Percentiles rank a stretch among this genome's conserved stretches.
These are phyloP conservation scores for Drosophila pegasa DNA, from an alignment of 2,888 invertebrate species.

Conservation along the genomic window DNA sequence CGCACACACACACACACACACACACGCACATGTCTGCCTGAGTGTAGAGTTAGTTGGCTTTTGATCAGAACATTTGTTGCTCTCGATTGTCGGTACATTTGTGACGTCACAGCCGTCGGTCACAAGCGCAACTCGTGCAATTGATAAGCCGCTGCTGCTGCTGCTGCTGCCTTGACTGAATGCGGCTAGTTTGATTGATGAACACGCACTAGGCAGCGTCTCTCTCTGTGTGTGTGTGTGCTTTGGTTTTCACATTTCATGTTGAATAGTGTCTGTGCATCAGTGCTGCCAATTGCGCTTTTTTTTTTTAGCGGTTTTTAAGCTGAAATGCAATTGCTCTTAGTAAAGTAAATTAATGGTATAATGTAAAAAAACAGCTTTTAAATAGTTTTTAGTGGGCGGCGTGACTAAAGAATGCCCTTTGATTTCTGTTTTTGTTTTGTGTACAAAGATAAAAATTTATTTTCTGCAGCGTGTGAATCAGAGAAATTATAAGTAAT, in stretches of 20 bases:
- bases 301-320: background rate
- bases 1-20: slow-evolving; percentile 9
- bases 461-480: slow-evolving; percentile 47
- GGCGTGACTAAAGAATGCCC: slow-evolving; percentile 18
- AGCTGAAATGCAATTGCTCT: too few relatives aligned
- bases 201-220: slow-evolving; percentile 1
- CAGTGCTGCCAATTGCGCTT: slow-evolving; percentile 2
- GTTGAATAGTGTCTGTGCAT: slow-evolving; percentile 2
- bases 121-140: slow-evolving; percentile 58
- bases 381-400: too few relatives aligned
- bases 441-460: background rate
- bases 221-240: slow-evolving; percentile 1
- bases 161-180: slow-evolving; percentile 6
- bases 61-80: background rate
- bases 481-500: slow-evolving; percentile 51
- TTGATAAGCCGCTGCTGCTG: slow-evolving; percentile 43
- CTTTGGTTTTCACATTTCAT: slow-evolving; percentile 9
- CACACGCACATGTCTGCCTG: slow-evolving; percentile 5
- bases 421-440: slow-evolving; percentile 31
- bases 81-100: slow-evolving; percentile 27
- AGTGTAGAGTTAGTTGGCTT: slow-evolving; percentile 4
- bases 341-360: too few relatives aligned
- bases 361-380: too few relatives aligned
- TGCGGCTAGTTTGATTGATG: slow-evolving; percentile 44
- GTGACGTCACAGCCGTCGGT: slow-evolving; percentile 62